Evolutionary conservation across 2,113 vertebrate species (phyloP).

Genomic region (Ranitomeya variabilis): DNA sequence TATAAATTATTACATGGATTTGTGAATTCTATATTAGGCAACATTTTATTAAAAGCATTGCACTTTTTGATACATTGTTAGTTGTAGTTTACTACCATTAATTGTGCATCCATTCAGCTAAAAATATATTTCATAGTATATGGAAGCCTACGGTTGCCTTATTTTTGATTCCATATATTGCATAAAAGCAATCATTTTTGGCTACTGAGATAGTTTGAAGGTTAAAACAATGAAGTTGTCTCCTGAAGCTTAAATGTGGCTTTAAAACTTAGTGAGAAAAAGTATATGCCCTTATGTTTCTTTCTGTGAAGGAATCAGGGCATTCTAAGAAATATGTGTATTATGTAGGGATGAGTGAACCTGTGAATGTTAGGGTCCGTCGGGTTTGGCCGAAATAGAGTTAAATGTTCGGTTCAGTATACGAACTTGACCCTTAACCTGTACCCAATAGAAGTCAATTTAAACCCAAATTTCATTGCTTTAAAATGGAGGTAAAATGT

Average conservation of each 20-base stretch:
- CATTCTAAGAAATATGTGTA: not conserved
- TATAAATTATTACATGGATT: not conserved
- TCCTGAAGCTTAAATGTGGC: not conserved
- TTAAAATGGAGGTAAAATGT: too few species aligned
- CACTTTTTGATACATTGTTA: not conserved
- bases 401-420: too few species aligned
- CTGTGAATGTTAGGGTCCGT: too few species aligned
- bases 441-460: too few species aligned
- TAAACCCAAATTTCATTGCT: too few species aligned
- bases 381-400: too few species aligned
- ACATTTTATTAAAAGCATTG: not conserved
- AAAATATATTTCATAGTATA: not conserved
- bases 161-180: not conserved
- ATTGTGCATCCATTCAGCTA: not conserved
- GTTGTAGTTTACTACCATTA: not conserved
- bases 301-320: not conserved
- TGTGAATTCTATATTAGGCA: not conserved
- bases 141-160: not conserved
- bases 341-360: too few species aligned
- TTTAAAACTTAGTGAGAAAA: not conserved
- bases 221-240: not conserved
- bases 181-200: not conserved
- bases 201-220: not conserved
- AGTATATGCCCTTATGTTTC: not conserved
- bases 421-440: too few species aligned